A percentile compares a stretch with the other conserved stretches of the same genome.
phyloP scores from a whole-genome alignment of 2,888 invertebrate genomes.

The Hyposoter didymator region DNA sequence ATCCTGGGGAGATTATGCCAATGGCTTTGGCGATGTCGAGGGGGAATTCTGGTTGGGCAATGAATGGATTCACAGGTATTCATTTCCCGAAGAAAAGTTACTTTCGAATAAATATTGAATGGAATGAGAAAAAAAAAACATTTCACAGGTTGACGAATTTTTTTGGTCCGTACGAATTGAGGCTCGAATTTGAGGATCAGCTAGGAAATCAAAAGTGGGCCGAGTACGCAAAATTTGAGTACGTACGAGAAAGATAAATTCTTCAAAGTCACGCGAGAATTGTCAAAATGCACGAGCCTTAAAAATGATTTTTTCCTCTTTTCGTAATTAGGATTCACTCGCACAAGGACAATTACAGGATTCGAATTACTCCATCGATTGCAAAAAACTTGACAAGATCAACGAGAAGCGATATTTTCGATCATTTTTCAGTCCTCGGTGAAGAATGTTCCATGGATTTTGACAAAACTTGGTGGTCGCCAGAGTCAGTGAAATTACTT shows the following conservation, averaged over 20 bases:
- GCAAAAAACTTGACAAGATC: constrained; percentile 85
- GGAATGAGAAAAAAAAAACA: background rate
- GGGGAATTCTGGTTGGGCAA: constrained; percentile 88
- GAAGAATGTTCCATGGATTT: constrained; percentile 86
- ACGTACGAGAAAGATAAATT: background rate
- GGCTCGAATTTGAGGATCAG: constrained; percentile 50
- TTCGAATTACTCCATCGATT: constrained; percentile 85
- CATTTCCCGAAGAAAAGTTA: no score
- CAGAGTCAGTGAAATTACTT: constrained; percentile 82
- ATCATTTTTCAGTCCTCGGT: constrained; percentile 84
- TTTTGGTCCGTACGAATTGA: constrained; percentile 55
- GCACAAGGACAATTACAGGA: constrained; percentile 84
- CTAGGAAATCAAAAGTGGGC: constrained; percentile 14
- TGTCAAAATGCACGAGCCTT: background rate
- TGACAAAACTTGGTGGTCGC: constrained; percentile 88
- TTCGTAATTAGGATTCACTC: constrained; percentile 76
- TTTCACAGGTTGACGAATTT: constrained; percentile 35
- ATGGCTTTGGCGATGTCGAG: constrained; percentile 86
- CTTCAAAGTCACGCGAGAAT: background rate
- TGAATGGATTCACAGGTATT: constrained; percentile 84
- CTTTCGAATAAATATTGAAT: background rate
- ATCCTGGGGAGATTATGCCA: constrained; percentile 86
- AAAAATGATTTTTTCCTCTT: background rate
- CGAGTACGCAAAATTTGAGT: constrained; percentile 75
- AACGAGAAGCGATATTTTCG: constrained; percentile 85